Evolutionary conservation across 2,113 vertebrate species (phyloP).

Genomic region (Theropithecus gelada): DNA sequence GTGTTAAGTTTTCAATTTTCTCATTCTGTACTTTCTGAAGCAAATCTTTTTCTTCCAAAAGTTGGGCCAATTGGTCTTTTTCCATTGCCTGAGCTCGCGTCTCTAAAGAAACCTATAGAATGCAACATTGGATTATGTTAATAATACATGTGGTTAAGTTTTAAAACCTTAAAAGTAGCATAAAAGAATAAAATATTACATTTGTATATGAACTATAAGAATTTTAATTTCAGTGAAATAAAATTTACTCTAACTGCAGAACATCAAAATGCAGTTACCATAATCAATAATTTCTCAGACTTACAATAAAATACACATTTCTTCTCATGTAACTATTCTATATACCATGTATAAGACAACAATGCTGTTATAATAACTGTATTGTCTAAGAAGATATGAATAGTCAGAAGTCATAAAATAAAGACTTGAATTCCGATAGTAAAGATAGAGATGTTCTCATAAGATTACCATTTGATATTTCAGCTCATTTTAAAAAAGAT

Average conservation of each 20-base stretch:
- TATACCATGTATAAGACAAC: background rate
- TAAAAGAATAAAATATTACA: background rate
- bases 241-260: background rate
- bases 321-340: background rate
- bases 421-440: background rate
- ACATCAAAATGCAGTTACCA: background rate
- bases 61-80: conserved; percentile 91
- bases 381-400: background rate
- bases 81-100: conserved; percentile 93
- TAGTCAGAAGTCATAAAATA: background rate
- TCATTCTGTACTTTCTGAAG: conserved; percentile 94
- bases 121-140: background rate
- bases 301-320: conserved; percentile 21
- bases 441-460: background rate
- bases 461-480: background rate
- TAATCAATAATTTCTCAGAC: conserved; percentile 35
- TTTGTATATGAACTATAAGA: conserved; percentile 8
- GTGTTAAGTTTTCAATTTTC: conserved; percentile 91
- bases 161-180: background rate
- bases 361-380: background rate
- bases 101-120: conserved; percentile 89
- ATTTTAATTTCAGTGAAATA: conserved; percentile 32
- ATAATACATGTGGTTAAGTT: background rate
- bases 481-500: background rate
- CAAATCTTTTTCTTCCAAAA: conserved; percentile 94